Base-by-base conservation (phyloP, 2,888 invertebrate genomes). In the Euclidia mi region DNA sequence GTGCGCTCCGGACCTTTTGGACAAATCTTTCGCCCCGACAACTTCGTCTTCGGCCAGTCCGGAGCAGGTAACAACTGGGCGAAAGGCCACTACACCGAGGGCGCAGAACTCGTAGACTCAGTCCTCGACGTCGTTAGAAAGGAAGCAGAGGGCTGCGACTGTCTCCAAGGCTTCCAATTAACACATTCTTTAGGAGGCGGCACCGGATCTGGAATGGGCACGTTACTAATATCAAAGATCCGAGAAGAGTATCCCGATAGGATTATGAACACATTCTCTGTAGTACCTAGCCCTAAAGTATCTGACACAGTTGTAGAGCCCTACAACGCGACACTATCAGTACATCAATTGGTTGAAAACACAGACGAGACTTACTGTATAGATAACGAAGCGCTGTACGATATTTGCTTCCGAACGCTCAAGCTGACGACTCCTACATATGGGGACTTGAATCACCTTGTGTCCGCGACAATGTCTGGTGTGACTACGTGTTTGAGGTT, bases 121-220 rank as follows among this genome's bases (percentile, higher is more conserved):
- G 94, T 89, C 0, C 78, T 95, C 11, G 95, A 95, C 67, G 95
- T 95, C 0, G 91, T 95, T 2, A 84, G 96, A 43, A 95, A 95
- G 56, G 95, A 96, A 82, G 95, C 95, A 0, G 96, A 97, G 92
- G 88, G 96, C 81, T 94, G 97, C 78, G 97, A 97, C 82, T 97
- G 97, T 71, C 87, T 95, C 9, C 95, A 95, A 81, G 92, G 94
- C 75, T 97, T 95, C 91, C 96, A 96, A 76, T 78, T 96, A 17
- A 95, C 96, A 0, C 96, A 96, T 76, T 97, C 96, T 0, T 88
- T 97, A 3, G 96, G 97, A 37, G 97, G 97, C 29, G 97, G 97
- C n/a, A 97, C 97, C 7, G 97, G 97, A 1, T 96, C 96, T 0
- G 97, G 97, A 40, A 95, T 97, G 95, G 97, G 97, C 15, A 96